These are phyloP conservation scores for Muscidifurax raptorellus DNA, from an alignment of 1,140 invertebrate genomes.

Conservation along the genomic window DNA sequence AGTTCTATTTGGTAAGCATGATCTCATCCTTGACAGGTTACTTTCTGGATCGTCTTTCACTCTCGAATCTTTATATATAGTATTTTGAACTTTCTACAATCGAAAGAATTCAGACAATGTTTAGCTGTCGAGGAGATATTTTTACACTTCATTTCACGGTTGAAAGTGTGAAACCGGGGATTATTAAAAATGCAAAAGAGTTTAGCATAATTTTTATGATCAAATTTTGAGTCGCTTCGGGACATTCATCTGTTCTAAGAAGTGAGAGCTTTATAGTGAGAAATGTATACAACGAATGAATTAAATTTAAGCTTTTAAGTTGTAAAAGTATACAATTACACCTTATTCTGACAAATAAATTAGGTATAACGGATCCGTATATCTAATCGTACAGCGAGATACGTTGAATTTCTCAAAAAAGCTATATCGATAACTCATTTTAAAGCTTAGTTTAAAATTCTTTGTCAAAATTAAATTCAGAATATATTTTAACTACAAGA, in stretches of 20 bases:
- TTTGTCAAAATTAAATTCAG: no score
- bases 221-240: no score
- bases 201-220: not conserved
- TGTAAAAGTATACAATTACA: not conserved
- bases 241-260: no score
- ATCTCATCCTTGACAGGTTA: not conserved
- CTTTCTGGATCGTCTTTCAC: conserved; percentile 11
- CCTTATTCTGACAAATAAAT: not conserved
- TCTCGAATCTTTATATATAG: not conserved
- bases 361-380: no score
- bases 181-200: not conserved
- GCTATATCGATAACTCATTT: no score
- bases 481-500: no score
- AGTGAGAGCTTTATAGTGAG: no score
- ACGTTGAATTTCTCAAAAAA: no score
- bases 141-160: not conserved
- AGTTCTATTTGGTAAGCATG: conserved; percentile 10
- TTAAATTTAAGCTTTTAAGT: not conserved
- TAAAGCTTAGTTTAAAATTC: no score
- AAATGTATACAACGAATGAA: no score
- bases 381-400: not conserved
- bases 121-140: not conserved
- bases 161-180: not conserved
- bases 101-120: not conserved
- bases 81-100: conserved; percentile 14